A percentile compares a stretch with the other conserved stretches of the same genome.
Conservation (phyloP, 2,888 invertebrate species). For the Heliconius ethilla region DNA sequence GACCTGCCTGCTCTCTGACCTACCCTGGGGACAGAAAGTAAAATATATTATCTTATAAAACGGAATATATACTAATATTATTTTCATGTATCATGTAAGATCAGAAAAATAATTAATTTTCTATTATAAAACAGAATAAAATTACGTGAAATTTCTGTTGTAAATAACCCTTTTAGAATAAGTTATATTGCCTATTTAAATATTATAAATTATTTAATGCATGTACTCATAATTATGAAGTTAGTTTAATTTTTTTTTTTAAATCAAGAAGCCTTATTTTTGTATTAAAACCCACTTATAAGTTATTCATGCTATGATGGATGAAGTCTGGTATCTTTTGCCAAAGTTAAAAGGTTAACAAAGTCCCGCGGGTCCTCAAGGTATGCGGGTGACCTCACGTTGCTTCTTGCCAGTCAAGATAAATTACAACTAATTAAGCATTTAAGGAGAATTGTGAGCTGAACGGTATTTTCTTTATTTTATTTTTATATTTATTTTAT, state of each 20-base stretch:
- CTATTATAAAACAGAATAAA: no score
- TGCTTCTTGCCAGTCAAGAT: conserved; percentile 36
- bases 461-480: conserved; percentile 32
- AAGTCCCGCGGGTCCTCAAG: conserved; percentile 33
- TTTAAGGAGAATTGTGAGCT: conserved; percentile 29
- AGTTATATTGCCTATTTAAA: no score
- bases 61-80: background rate
- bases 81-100: background rate
- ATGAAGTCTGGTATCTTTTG: conserved; percentile 20
- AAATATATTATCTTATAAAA: conserved; percentile 54
- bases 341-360: conserved; percentile 39
- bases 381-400: conserved; percentile 40
- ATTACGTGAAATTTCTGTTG: background rate
- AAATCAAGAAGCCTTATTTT: background rate
- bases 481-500: background rate
- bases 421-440: conserved; percentile 42
- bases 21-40: conserved; percentile 56
- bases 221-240: no score
- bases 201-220: no score
- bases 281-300: conserved; percentile 2
- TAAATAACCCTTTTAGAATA: no score
- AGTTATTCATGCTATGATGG: conserved; percentile 19
- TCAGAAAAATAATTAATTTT: no score
- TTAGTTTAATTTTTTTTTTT: no score
- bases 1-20: conserved; percentile 57